Conservation (phyloP, 2,113 vertebrate species). For the Perognathus longimembris region DNA sequence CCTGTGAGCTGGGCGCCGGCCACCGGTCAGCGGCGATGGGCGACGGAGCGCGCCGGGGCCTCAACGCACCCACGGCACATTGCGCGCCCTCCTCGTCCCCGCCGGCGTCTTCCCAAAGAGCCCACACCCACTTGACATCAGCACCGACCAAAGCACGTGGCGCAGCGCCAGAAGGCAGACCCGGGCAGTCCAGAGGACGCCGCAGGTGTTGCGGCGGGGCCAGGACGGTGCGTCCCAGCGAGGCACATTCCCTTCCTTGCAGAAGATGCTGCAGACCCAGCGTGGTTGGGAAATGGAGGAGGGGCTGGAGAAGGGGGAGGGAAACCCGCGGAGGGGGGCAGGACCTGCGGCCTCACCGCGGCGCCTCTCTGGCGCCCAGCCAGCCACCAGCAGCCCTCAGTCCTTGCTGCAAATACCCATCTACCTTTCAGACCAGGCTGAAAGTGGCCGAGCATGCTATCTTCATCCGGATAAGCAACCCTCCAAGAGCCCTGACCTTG, state of each 20-base stretch:
- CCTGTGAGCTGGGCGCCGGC: neutral
- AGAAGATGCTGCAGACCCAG: slow-evolving; percentile 71
- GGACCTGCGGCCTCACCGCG: slow-evolving; percentile 61
- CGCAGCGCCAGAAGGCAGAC: slow-evolving; percentile 61
- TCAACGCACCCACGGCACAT: slow-evolving; percentile 71
- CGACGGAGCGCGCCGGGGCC: slow-evolving; percentile 26
- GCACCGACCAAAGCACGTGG: slow-evolving; percentile 76
- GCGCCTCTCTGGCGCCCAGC: slow-evolving; percentile 72
- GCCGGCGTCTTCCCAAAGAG: slow-evolving; percentile 79
- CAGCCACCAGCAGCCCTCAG: slow-evolving; percentile 87
- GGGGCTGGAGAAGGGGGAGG: slow-evolving; percentile 54
- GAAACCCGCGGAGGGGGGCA: slow-evolving; percentile 31
- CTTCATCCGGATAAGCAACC: slow-evolving; percentile 53
- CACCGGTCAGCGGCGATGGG: slow-evolving; percentile 68
- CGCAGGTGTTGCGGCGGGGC: slow-evolving; percentile 12
- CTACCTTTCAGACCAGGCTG: slow-evolving; percentile 83
- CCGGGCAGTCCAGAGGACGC: slow-evolving; percentile 31
- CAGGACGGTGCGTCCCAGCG: slow-evolving; percentile 55
- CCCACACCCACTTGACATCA: slow-evolving; percentile 89
- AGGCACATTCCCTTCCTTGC: slow-evolving; percentile 67
- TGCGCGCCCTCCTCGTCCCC: slow-evolving; percentile 81
- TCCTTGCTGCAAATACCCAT: slow-evolving; percentile 85
- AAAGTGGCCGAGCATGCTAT: slow-evolving; percentile 81
- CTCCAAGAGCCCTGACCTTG: slow-evolving; percentile 82
- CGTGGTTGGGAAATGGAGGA: slow-evolving; percentile 48